A percentile compares a stretch with the other conserved stretches of the same genome.
Conservation (phyloP, 2,888 invertebrate species). For the Archips xylosteana region DNA sequence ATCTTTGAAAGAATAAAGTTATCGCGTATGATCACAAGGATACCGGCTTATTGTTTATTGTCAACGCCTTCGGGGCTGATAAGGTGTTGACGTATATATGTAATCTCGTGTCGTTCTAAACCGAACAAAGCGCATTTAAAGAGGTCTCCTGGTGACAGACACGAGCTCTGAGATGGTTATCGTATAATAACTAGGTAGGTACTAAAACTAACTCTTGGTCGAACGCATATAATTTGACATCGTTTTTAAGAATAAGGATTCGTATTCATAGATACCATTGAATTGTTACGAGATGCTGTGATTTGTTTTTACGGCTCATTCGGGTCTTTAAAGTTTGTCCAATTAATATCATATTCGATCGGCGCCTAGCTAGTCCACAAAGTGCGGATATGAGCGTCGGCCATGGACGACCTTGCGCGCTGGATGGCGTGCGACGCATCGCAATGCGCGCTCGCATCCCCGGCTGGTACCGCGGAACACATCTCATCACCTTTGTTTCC, state of each 20-base stretch:
- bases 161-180: neutral
- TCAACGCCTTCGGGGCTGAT: slow-evolving; percentile 66
- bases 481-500: slow-evolving; percentile 60
- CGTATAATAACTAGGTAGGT: neutral
- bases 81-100: slow-evolving; percentile 44
- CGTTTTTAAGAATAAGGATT: too few relatives aligned
- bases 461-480: slow-evolving; percentile 50
- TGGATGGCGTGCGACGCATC: slow-evolving; percentile 71
- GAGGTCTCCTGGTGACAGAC: slow-evolving; percentile 20
- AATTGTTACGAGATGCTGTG: neutral
- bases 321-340: neutral
- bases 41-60: slow-evolving; percentile 75
- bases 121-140: slow-evolving; percentile 37
- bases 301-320: neutral
- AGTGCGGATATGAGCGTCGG: slow-evolving; percentile 29
- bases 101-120: slow-evolving; percentile 32
- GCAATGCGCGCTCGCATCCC: slow-evolving; percentile 61
- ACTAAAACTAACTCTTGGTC: too few relatives aligned
- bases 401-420: slow-evolving; percentile 65
- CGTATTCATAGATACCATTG: neutral
- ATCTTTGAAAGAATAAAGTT: slow-evolving; percentile 58
- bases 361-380: slow-evolving; percentile 5
- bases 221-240: too few relatives aligned
- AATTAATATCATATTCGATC: slow-evolving; percentile 9
- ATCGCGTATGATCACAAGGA: slow-evolving; percentile 68